Percentiles rank a stretch among this genome's conserved stretches.
These are phyloP conservation scores for Saccostrea cuccullata DNA, from an alignment of 1,140 invertebrate genomes.

Conservation along the genomic window DNA sequence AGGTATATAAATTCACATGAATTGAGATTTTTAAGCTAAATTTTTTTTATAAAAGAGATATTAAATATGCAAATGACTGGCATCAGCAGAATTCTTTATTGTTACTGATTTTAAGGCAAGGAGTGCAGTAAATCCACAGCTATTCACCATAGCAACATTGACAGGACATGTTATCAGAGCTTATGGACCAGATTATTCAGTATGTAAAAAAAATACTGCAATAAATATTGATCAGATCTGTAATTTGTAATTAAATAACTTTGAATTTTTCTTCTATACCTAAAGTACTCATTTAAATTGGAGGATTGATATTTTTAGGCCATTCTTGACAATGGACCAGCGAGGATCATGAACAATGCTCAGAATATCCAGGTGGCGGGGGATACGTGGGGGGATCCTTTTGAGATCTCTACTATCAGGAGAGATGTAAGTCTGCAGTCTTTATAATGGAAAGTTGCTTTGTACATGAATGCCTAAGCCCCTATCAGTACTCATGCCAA, in stretches of 20 bases:
- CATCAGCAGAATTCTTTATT: neutral
- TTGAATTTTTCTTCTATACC: too few species aligned
- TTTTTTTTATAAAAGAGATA: too few species aligned
- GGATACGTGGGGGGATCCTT: constrained; percentile 89
- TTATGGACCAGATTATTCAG: constrained; percentile 88
- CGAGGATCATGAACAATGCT: constrained; percentile 80
- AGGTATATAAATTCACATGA: constrained; percentile 76
- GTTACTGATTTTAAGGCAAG: constrained; percentile 73
- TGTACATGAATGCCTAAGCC: too few species aligned
- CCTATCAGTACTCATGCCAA: too few species aligned
- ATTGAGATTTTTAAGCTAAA: too few species aligned
- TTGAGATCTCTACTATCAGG: constrained; percentile 93
- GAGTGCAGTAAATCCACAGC: constrained; percentile 86
- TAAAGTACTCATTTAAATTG: too few species aligned
- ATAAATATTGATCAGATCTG: too few species aligned
- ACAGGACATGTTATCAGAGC: constrained; percentile 92
- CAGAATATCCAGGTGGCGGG: constrained; percentile 86
- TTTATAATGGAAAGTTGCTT: neutral
- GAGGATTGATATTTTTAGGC: constrained; percentile 78
- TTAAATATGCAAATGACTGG: neutral
- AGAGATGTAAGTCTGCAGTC: constrained; percentile 78
- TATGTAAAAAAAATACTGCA: constrained; percentile 77
- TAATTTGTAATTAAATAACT: too few species aligned
- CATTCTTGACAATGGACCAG: constrained; percentile 94
- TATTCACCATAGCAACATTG: constrained; percentile 96